Base-by-base conservation (phyloP, 2,888 invertebrate species). In the Podotricha telesiphe region DNA sequence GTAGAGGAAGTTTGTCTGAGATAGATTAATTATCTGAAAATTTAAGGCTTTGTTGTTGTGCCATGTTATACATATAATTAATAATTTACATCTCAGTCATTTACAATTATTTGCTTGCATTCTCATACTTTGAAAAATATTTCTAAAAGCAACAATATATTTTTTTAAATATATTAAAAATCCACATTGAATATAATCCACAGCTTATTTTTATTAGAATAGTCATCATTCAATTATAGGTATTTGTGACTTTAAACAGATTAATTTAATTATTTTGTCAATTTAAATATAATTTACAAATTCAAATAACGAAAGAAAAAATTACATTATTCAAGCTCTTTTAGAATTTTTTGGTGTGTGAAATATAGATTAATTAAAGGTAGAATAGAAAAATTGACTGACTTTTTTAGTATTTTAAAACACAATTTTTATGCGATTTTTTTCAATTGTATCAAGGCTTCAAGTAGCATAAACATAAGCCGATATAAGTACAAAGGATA, bases 1-100 rank as follows among this genome's bases (percentile, higher is more conserved):
- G 68, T 74, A 70, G 19, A 62, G 71, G 75, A 74, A 71, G 73
- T 68, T 72, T 74, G 73, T 71, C 66, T 68, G 70, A 69, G 68
- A 65, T 74, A 71, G 67, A 78, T 76, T 74, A 73, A 65, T 73
- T 75, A 69, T 74, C 74, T 73, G 72, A 75, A 71, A 74, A 71
- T 70, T 75, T 77, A 74, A 77, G 73, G 76, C 79, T 80, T 79
- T 78, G 75, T 75, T 78, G 56, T 74, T 75, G 81, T 81, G 81
- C 81, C 81, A 81, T 62, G 22, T 80, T 77, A 42, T 28, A 59
- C n/a, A 45, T 78, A 76, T 73, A 66, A 62, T 74, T 72, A 63
- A 65, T 72, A 66, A 68, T 69, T 65, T 62, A 66, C 68, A 65
- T 58, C 67, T 74, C 68, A 71, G 64, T 64, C 28, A 53, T 34